These are phyloP conservation scores for Anthopleura sola DNA, from an alignment of 64 coral and sea anemone genomes.

Conservation along the genomic window DNA sequence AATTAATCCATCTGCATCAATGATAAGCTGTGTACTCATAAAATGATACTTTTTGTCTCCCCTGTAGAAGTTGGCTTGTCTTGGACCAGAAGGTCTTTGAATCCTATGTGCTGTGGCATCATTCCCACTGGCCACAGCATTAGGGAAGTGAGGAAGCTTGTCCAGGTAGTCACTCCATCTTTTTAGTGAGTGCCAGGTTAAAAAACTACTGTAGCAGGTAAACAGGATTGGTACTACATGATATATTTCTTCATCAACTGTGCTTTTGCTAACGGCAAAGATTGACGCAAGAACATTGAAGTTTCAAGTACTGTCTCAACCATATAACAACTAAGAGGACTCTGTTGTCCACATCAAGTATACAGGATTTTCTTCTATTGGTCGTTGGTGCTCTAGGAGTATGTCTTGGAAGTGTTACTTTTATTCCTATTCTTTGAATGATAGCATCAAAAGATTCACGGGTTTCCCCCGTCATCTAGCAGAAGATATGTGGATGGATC, in stretches of 20 bases:
- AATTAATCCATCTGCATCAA: conserved; percentile 21
- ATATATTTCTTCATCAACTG: conserved; percentile 38
- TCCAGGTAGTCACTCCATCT: no score
- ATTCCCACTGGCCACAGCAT: neutral
- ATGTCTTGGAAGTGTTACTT: no score
- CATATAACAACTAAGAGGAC: no score
- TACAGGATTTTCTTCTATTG: no score
- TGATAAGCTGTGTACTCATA: conserved; percentile 13
- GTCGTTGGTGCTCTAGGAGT: no score
- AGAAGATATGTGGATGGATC: no score
- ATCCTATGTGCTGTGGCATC: conserved; percentile 8
- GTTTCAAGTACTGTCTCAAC: conserved; percentile 29
- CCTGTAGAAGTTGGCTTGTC: conserved; percentile 3
- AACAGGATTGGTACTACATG: conserved; percentile 11
- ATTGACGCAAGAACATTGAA: conserved; percentile 26
- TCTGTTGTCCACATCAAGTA: no score
- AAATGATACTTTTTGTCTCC: conserved; percentile 17
- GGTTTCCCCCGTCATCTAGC: no score
- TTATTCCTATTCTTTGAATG: no score
- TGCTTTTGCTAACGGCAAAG: no score
- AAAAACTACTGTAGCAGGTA: neutral
- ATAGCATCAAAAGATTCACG: no score
- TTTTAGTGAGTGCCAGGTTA: neutral
- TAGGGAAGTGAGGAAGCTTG: no score
- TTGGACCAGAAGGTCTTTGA: neutral